phyloP scores from a whole-genome alignment of 2,888 invertebrate species.

The Macaria liturata region DNA sequence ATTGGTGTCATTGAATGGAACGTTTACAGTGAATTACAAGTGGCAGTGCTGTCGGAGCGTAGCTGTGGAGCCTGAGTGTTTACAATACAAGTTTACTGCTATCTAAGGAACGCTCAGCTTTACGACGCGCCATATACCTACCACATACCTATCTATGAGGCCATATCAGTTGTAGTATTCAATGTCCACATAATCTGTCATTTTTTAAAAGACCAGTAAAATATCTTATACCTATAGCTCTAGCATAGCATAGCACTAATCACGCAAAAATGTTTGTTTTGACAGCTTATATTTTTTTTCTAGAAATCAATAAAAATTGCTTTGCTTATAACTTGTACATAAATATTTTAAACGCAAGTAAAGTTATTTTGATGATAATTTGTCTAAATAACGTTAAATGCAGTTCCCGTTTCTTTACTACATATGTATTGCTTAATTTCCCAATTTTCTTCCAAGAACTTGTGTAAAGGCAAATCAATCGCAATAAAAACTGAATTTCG shows the following conservation, averaged over 20 bases:
- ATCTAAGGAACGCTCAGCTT: conserved; percentile 29
- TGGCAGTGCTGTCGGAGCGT: conserved; percentile 27
- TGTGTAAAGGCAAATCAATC: conserved; percentile 31
- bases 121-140: conserved; percentile 28
- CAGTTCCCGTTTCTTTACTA: conserved; percentile 8
- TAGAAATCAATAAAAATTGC: no score
- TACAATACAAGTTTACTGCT: conserved; percentile 35
- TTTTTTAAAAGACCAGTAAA: no score
- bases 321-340: no score
- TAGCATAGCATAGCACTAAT: no score
- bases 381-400: background rate
- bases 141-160: conserved; percentile 7
- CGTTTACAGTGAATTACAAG: conserved; percentile 28
- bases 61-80: conserved; percentile 26
- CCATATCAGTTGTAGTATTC: background rate
- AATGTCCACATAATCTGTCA: background rate
- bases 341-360: background rate
- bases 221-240: no score
- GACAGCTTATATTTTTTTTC: no score
- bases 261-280: no score
- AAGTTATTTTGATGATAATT: background rate
- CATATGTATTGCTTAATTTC: conserved; percentile 22
- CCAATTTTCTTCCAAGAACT: conserved; percentile 26
- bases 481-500: conserved; percentile 37
- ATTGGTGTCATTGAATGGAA: conserved; percentile 28